Evolutionary conservation across 2,888 invertebrate genomes (phyloP), one percentile per base, ranked within the genome.

Genomic region (Arctia plantaginis): DNA sequence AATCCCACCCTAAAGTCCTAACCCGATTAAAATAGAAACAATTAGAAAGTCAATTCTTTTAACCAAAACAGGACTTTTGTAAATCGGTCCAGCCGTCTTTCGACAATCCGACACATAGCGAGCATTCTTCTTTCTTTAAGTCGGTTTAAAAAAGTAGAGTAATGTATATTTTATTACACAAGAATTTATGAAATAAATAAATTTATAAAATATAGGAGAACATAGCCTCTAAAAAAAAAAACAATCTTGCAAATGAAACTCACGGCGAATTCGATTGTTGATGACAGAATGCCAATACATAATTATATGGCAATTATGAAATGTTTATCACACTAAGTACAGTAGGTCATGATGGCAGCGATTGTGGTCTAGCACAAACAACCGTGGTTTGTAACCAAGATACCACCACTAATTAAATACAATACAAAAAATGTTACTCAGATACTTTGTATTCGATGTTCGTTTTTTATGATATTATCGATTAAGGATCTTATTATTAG

Each of bases 391-490:
- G 33, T 41, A 69, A 69, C 72, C 69, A 70, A 70, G 72, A 70
- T 51, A 71, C 66, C 70, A 67, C 67, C 71, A 73, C 67, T 73
- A 73, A 76, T 76, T 76, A 76, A 76, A 73, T 71, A 51, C 15
- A n/a, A 30, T 35, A 67, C 41, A 76, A 76, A 72, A 73, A 73
- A 76, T 13, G 4, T 30, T 35, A 51, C 59, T 68, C 44, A 71
- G 51, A 73, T 65, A 70, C 64, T 59, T 41, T 23, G 27, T 35
- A 44, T 33, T 4, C 47, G 44, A 35, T 39, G 27, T 66, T 64
- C 55, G 59, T 72, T 72, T 35, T 51, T 66, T 41, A 51, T 59
- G 18, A 44, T 73, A 44, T 70, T 70, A 67, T 72, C 70, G 35
- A 70, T 39, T 76, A 70, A 70, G 33, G 64, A 70, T 66, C 73